Evolutionary conservation across 2,113 vertebrate genomes (phyloP), one percentile per base, ranked within the genome.

Genomic region (Rhizomys pruinosus): DNA sequence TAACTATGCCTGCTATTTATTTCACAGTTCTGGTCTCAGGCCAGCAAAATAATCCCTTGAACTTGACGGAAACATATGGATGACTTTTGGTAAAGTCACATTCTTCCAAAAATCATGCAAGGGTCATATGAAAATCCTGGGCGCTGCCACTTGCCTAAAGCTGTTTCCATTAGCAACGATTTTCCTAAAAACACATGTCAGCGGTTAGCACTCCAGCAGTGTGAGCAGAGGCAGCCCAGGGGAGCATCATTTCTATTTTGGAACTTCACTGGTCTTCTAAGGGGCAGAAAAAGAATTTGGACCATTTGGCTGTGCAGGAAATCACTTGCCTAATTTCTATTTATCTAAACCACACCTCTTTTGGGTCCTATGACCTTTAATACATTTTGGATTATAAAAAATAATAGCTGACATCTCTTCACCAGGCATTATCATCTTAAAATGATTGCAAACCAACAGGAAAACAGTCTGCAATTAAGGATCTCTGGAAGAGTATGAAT

Each of bases 1-100:
- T 96, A 96, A 97, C 95, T 95, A 94, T 9, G 92, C 81, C 93
- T 95, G 94, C 87, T 93, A 78, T 96, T 91, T 94, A 89, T 96
- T 97, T 96, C 86, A 87, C 29, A 94, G 74, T 69, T 72, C 84
- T 95, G 95, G 93, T 92, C 89, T 92, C n/a, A 27, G 93, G 96
- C 97, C 97, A 97, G 92, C 47, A 80, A 61, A 91, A 93, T 22
- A 73, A 78, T 92, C 90, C 89, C 91, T 95, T 84, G 90, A 96
- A 92, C 91, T 95, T 73, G 86, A 93, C 37, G 63, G 64, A 95
- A 96, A 96, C 89, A 92, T 78, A 89, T 7, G 68, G 95, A 37
- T 12, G 2, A 63, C 94, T 98, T 96, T 84, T 42, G 23, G 34
- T 64, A 66, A 91, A 52, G 87, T 85, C 64, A 90, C 77, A 89